Base-by-base conservation (phyloP, 2,113 vertebrate genomes). In the Nibea coibor region DNA sequence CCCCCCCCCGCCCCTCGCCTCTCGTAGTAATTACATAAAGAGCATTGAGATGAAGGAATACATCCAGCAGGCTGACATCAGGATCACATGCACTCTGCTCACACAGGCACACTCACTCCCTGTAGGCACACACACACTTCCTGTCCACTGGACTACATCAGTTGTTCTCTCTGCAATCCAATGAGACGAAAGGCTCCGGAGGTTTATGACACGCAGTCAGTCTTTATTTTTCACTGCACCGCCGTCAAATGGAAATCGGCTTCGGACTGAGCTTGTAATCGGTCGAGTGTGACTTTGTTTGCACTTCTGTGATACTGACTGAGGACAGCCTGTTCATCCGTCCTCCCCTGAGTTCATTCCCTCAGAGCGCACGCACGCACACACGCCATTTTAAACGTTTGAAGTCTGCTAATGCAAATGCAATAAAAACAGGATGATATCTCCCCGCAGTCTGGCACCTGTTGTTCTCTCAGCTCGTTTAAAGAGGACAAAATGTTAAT, bases 341-440 rank as follows among this genome's bases (percentile, higher is more conserved):
- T 47, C 56, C 17, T 14, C 17, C 16, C 31, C 48, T 2, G 28
- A 58, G 28, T 48, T 75, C 53, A 35, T 28, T 19, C 24, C 69
- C 28, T 51, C 4, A 45, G 39, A 28, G 6, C 0, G 3, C 22
- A 26, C 45, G 43, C 61, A 58, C 61, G n/a, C 56, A 72, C 57
- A 47, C 35, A 20, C 48, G 2, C 57, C 28, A 26, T 68, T 68
- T 77, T 26, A 67, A 78, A 66, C 20, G 45, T 75, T 77, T 82
- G 66, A 90, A 79, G 72, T 93, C 61, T 35, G 71, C 53, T 87
- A 17, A 87, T 91, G 89, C 80, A 92, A 93, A 93, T 88, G 48
- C 69, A 83, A 35, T 82, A 67, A 87, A 88, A 87, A 81, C 54
- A 75, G 45, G 69, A 84, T 85, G 58, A 45, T 85, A 89, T 92